Evolutionary conservation across 2,888 invertebrate species (phyloP), one percentile per base, ranked within the genome.

Genomic region (Drosophila melanosoma): DNA sequence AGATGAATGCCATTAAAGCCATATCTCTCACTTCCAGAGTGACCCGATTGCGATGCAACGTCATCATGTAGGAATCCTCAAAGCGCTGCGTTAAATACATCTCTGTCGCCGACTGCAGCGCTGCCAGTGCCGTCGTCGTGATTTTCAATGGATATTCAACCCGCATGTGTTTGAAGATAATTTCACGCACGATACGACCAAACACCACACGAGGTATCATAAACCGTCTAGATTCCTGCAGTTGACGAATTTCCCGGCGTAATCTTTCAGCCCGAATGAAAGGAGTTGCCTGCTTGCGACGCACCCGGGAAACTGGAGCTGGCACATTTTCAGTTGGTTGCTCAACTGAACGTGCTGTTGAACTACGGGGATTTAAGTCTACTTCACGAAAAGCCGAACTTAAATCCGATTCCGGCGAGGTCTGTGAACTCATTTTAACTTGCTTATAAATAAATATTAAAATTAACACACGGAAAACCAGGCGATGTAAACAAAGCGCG

Each of bases 61-160:
- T 87, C 45, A 94, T 87, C 51, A 93, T 70, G 35, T 93, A 81
- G 0, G 93, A 85, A 79, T 94, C 94, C 70, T 94, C 92, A 59
- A 94, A 93, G 38, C 94, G 91, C 76, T 93, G 93, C 0, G 92
- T 91, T 1, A 94, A 23, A 72, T 94, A 94, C 69, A 93, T 90
- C 85, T 94, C 94, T 0, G 92, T 68, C 2, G 94, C 89, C 79
- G 93, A 93, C 79, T 94, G 94, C 32, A 94, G 64, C 0, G 76
- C 77, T 15, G 53, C 63, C 40, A 76, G 20, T 0, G 76, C 76
- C 8, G 36, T 45, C 7, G 33, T 0, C n/a, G 72, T 72, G 10
- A 76, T 51, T 20, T 66, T 54, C 5, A 23, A n/a, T 0, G 40
- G 0, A 6, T 0, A 0, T 0, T 3, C 1, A 0, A 8, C 0